Evolutionary conservation across 1,140 invertebrate genomes (phyloP).

Genomic region (Dryas iulia): DNA sequence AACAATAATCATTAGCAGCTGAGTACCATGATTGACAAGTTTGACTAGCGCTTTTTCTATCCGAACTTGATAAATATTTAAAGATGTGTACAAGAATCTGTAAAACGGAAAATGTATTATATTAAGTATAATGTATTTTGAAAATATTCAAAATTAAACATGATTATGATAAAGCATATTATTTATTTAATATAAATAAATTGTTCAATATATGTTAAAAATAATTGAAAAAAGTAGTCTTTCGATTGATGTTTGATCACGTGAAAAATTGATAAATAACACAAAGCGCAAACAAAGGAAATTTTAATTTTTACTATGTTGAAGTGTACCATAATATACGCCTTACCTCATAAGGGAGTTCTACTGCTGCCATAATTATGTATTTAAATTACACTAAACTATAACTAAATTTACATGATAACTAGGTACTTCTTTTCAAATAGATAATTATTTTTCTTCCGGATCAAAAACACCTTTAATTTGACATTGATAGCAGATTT

Average conservation of each 20-base stretch:
- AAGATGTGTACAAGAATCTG: constrained; percentile 84
- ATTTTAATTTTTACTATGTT: constrained; percentile 19
- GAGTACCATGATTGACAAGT: constrained; percentile 82
- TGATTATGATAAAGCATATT: neutral
- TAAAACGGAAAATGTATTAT: constrained; percentile 38
- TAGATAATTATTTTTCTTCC: constrained; percentile 8
- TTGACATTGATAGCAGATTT: constrained; percentile 30
- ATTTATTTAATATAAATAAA: neutral
- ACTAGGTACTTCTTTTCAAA: constrained; percentile 7
- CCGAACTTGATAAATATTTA: constrained; percentile 82
- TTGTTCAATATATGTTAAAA: neutral
- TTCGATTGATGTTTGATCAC: constrained; percentile 45
- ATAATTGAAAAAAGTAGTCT: neutral
- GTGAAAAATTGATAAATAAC: constrained; percentile 58
- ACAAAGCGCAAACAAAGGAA: constrained; percentile 60
- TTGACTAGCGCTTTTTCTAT: constrained; percentile 81
- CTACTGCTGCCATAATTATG: constrained; percentile 35
- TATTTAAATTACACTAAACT: neutral
- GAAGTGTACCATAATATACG: constrained; percentile 23
- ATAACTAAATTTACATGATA: constrained; percentile 24
- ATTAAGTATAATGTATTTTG: neutral
- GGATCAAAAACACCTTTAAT: constrained; percentile 7
- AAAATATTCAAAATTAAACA: neutral
- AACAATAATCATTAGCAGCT: constrained; percentile 81
- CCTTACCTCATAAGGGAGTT: constrained; percentile 66